A percentile compares a stretch with the other conserved stretches of the same genome.
These are phyloP conservation scores for Gryllus longicercus DNA, from an alignment of 2,888 invertebrate species.

Conservation along the genomic window DNA sequence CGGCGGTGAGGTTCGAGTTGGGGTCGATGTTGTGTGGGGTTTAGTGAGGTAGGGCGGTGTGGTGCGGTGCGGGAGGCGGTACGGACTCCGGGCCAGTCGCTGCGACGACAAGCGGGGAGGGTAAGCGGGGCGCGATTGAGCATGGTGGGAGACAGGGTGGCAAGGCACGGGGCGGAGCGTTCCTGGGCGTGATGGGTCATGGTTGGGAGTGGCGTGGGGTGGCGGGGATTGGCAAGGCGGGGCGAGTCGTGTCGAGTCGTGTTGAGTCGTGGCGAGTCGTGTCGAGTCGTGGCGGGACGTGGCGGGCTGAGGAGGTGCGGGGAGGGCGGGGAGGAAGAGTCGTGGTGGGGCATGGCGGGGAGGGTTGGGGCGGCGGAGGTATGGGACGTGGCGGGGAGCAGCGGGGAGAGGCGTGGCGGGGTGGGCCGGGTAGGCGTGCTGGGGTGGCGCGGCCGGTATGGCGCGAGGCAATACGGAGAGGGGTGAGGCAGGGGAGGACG, in stretches of 20 bases:
- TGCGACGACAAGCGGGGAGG: too few relatives aligned
- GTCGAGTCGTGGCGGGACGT: too few relatives aligned
- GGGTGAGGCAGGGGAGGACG: neutral
- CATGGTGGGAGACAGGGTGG: too few relatives aligned
- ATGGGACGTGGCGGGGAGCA: neutral
- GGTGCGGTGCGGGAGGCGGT: too few relatives aligned
- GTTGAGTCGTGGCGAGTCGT: too few relatives aligned
- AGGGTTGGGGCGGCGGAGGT: neutral
- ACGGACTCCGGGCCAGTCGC: too few relatives aligned
- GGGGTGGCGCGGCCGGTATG: neutral
- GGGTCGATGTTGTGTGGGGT: accelerated
- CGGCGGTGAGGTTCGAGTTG: neutral
- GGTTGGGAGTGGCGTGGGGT: too few relatives aligned
- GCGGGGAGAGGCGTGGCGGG: neutral
- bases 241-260: too few relatives aligned
- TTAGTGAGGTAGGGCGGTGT: neutral
- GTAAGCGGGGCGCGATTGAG: too few relatives aligned
- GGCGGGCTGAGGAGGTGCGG: neutral
- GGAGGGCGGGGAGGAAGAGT: neutral
- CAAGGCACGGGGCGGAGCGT: too few relatives aligned
- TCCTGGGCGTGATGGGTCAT: too few relatives aligned
- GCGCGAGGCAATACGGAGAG: neutral
- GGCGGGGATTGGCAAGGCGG: too few relatives aligned
- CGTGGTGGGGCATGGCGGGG: neutral
- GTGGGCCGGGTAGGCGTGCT: neutral